phyloP scores from a whole-genome alignment of 2,113 vertebrate species.

The Sander lucioperca region DNA sequence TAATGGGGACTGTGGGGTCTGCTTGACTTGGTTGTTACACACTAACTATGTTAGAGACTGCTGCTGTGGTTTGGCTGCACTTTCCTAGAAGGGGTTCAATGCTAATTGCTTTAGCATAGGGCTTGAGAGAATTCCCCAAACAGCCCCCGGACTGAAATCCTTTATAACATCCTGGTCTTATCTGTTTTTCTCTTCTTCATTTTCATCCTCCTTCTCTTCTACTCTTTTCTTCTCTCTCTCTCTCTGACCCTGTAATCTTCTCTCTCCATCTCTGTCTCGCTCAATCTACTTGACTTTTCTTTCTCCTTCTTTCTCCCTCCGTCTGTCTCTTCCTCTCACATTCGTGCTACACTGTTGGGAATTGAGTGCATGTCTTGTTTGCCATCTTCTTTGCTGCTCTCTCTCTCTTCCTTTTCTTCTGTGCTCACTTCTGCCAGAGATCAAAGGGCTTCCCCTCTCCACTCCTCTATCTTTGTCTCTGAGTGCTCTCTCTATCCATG shows the following conservation, averaged over 20 bases:
- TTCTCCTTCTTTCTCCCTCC: slow-evolving; percentile 34
- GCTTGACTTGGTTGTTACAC: slow-evolving; percentile 73
- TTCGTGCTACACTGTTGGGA: slow-evolving; percentile 68
- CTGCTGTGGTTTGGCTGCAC: slow-evolving; percentile 71
- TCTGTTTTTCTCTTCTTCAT: slow-evolving; percentile 66
- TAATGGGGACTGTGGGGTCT: slow-evolving; percentile 73
- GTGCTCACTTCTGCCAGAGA: slow-evolving; percentile 77
- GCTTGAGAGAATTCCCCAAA: slow-evolving; percentile 78
- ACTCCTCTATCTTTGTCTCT: slow-evolving; percentile 67
- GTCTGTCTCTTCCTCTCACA: slow-evolving; percentile 32
- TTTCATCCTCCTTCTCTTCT: slow-evolving; percentile 54
- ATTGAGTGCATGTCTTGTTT: slow-evolving; percentile 79
- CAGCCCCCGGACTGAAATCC: slow-evolving; percentile 75
- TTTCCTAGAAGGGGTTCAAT: slow-evolving; percentile 82
- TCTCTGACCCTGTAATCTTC: slow-evolving; percentile 43
- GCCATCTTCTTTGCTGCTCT: slow-evolving; percentile 75
- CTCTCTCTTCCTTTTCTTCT: slow-evolving; percentile 72
- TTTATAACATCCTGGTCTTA: slow-evolving; percentile 80
- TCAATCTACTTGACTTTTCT: slow-evolving; percentile 60
- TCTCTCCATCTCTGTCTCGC: slow-evolving; percentile 46
- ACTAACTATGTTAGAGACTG: slow-evolving; percentile 76
- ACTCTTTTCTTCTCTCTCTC: slow-evolving; percentile 37
- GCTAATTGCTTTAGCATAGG: slow-evolving; percentile 85
- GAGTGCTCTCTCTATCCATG: slow-evolving; percentile 53
- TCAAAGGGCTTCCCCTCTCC: slow-evolving; percentile 84